Evolutionary conservation across 2,888 invertebrate genomes (phyloP).

Genomic region (Amiota communis): DNA sequence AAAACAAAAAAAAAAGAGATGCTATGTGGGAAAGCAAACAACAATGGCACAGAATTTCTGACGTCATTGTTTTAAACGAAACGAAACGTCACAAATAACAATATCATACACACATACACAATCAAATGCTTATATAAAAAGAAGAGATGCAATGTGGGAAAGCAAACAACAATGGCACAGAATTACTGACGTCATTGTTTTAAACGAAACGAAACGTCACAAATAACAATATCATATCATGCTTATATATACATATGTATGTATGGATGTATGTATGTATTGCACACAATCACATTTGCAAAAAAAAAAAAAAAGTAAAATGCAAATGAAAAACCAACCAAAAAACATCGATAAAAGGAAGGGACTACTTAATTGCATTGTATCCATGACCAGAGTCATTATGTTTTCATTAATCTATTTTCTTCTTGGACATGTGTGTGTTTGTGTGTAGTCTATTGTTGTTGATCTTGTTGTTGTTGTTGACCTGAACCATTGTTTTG

Average conservation of each 20-base stretch:
- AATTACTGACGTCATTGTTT: no score
- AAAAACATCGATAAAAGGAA: no score
- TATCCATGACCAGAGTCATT: slow-evolving; percentile 18
- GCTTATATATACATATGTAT: neutral
- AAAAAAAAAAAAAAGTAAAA: neutral
- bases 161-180: no score
- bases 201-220: no score
- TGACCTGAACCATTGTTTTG: neutral
- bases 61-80: no score
- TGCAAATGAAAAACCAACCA: neutral
- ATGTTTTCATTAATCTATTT: slow-evolving; percentile 16
- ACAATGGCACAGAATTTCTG: no score
- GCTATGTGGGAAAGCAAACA: no score
- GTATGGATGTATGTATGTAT: neutral
- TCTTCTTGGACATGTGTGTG: neutral
- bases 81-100: no score
- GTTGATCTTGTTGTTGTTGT: neutral
- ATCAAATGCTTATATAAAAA: neutral
- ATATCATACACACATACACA: neutral
- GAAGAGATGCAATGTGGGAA: no score
- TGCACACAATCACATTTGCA: neutral
- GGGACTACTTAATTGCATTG: slow-evolving; percentile 17
- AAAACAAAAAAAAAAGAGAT: no score
- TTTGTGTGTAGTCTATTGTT: slow-evolving; percentile 16
- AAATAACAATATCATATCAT: no score